phyloP scores from a whole-genome alignment of 2,888 invertebrate species.

The Amphiduros pacificus region DNA sequence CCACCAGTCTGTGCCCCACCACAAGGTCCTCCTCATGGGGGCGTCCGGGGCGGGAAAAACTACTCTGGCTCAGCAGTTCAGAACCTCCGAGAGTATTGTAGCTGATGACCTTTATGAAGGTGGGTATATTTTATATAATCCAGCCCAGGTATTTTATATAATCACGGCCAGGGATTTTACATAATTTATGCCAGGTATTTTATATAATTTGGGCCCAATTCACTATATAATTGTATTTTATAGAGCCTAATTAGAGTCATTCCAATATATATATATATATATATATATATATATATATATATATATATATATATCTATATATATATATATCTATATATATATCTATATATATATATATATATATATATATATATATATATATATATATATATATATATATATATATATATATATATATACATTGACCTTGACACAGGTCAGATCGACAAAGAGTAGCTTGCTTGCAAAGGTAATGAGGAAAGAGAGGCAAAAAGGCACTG shows the following conservation, averaged over 20 bases:
- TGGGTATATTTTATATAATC: background rate
- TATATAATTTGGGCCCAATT: no score
- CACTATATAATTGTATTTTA: no score
- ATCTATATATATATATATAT: conserved; percentile 3
- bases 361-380: conserved; percentile 3
- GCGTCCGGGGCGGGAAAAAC: conserved; percentile 72
- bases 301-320: conserved; percentile 1
- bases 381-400: no score
- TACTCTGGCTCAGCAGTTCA: conserved; percentile 71
- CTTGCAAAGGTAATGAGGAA: no score
- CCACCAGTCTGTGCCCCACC: conserved; percentile 62
- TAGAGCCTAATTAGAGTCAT: no score
- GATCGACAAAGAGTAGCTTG: no score
- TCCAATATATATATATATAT: background rate
- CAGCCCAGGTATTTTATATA: background rate
- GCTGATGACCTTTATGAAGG: conserved; percentile 7
- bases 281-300: conserved; percentile 2
- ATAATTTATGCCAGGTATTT: no score
- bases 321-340: conserved; percentile 4
- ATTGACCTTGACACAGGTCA: no score
- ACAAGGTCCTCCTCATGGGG: conserved; percentile 70
- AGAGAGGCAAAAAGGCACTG: no score
- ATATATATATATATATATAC: no score
- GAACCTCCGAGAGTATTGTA: conserved; percentile 67
- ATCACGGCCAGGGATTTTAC: background rate